Base-by-base conservation (phyloP, 2,797 vertebrate species). In the Gadopsis marmoratus region DNA sequence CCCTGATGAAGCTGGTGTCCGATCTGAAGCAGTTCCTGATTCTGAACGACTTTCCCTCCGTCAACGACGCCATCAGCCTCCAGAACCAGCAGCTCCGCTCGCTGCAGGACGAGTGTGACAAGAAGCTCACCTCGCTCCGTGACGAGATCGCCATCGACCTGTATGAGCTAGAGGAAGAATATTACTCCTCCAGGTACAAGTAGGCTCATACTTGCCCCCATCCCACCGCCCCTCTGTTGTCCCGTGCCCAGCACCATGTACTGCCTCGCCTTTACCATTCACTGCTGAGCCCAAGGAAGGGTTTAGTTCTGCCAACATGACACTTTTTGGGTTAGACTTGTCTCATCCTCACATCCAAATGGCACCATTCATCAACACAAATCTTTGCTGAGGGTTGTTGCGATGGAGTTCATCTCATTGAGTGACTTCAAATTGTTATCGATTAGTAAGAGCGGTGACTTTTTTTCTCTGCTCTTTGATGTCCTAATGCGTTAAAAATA, bases 121-220 rank as follows among this genome's bases (percentile, higher is more conserved):
- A 98, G 91, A 99, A 99, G 91, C 95, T 99, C 68, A 96, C 96
- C 48, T 92, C 97, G 0, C 96, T 99, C 51, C 93, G 98, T 1
- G 98, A 99, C 4, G 98, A 99, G 95, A 97, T 99, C 74, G 98
- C 98, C 85, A 94, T 98, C 33, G 98, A 99, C 95, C 97, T 99
- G 59, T 99, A 98, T 72, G 98, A 99, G 95, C 95, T 99, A 88
- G 98, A 99, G 95, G 98, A 99, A 97, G 98, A 99, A 95, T 99
- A 98, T 96, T 99, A 99, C 97, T 99, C 98, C 94, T 99, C 98
- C 97, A 99, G 98, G 98, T 99, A 99, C 96, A 98, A 97, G 95
- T 99, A 99, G 95, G 92, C 92, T 92, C 92, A 77, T 87, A 81
- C 86, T 69, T 81, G 80, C 85, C 80, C 72, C 81, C 84, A 89